Base-by-base conservation (phyloP, 2,888 invertebrate species). In the Hipparchia semele region DNA sequence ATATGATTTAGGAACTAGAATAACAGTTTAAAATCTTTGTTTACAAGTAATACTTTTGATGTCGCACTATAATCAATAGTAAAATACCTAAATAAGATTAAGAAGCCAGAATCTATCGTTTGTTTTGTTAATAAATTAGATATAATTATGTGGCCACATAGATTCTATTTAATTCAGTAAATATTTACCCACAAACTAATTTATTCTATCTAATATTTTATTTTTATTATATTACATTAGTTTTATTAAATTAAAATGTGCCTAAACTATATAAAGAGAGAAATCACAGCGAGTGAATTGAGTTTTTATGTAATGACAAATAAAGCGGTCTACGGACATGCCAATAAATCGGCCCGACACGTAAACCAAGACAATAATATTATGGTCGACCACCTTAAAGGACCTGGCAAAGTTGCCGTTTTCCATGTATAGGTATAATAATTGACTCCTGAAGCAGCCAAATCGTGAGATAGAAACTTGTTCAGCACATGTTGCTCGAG, bases 221-320 rank as follows among this genome's bases (percentile, higher is more conserved):
- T 39, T 39, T 39, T 39, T 4, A 39, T 39, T 39, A 39, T 5
- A 39, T 39, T 39, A 39, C 39, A 39, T 39, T 70, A n/a, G 4
- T 46, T 58, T 33, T 46, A 58, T 68, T 68, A 7, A 9, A 68
- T 68, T 69, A 9, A 53, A 53, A 69, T 61, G 69, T 69, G 69
- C 61, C 69, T 69, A 61, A 61, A 61, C 45, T 65, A 13, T 61
- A n/a, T 53, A 13, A 53, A 60, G 69, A 69, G 69, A 60, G 68
- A 69, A 69, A 39, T 53, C 39, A 61, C 51, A 69, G 49, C 49
- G 56, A 33, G 39, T 71, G 65, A 10, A 59, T 51, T 39, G 49
- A 56, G n/a, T 58, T 39, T 54, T 39, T 64, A 58, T 13, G 45
- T 13, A 49, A 46, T 59, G 46, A 46, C 33, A 65, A 65, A 53